These are phyloP conservation scores for Parapsyche elsis DNA, from an alignment of 1,140 invertebrate genomes.

Conservation along the genomic window DNA sequence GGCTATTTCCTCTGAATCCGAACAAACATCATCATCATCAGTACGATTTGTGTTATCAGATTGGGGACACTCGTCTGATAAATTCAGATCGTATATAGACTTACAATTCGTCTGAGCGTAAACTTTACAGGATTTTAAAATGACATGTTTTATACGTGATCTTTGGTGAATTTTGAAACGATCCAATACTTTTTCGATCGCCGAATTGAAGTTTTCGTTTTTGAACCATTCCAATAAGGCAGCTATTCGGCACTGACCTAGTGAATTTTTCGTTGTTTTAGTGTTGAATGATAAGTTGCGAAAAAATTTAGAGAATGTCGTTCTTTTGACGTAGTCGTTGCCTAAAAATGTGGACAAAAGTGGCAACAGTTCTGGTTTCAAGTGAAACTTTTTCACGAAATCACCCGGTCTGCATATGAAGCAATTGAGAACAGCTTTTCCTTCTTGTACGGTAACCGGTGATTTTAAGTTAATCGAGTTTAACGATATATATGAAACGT, in stretches of 20 bases:
- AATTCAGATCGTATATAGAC: constrained; percentile 69
- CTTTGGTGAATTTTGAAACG: constrained; percentile 69
- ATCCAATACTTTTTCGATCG: constrained; percentile 74
- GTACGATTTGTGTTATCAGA: constrained; percentile 42
- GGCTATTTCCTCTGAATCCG: constrained; percentile 38
- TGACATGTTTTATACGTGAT: constrained; percentile 66
- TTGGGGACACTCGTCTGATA: constrained; percentile 51
- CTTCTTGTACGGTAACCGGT: constrained; percentile 57
- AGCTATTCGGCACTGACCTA: constrained; percentile 74
- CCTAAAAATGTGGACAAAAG: constrained; percentile 84
- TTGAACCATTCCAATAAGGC: constrained; percentile 79
- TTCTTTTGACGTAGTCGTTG: constrained; percentile 85
- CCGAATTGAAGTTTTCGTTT: constrained; percentile 75
- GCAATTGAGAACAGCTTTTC: constrained; percentile 66
- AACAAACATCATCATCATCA: constrained; percentile 48
- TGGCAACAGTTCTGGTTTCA: constrained; percentile 76
- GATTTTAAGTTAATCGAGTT: constrained; percentile 71
- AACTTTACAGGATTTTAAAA: constrained; percentile 72
- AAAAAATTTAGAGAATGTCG: constrained; percentile 78
- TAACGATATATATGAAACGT: constrained; percentile 84
- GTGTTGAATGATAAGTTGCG: constrained; percentile 73
- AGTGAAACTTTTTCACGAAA: constrained; percentile 73
- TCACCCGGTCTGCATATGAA: constrained; percentile 79
- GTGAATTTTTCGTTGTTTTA: constrained; percentile 69
- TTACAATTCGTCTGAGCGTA: constrained; percentile 70